Conservation (phyloP, 1,140 invertebrate species). For the Drosophila saltans region DNA sequence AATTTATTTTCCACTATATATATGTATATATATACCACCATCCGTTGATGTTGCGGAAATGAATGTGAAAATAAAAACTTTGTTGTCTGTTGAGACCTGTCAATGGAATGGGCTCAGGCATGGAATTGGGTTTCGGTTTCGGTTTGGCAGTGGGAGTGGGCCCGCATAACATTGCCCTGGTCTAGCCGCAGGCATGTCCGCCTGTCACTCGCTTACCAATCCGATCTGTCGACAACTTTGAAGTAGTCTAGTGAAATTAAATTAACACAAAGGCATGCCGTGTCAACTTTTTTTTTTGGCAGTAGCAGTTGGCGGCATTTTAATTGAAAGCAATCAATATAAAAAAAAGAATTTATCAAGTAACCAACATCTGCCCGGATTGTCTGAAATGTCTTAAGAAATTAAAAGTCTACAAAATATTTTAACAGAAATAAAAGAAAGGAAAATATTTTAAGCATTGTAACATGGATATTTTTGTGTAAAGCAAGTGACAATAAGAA, state of each 20-base stretch:
- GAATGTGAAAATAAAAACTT: constrained; percentile 38
- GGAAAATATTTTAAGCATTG: no score
- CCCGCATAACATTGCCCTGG: constrained; percentile 56
- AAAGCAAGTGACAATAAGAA: no score
- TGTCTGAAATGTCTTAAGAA: no score
- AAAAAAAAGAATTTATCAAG: constrained; percentile 17
- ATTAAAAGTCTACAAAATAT: no score
- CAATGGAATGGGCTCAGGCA: no score
- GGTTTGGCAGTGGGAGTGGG: not conserved
- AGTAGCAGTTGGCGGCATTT: constrained; percentile 65
- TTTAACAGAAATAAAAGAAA: no score
- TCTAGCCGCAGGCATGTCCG: constrained; percentile 45
- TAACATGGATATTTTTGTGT: no score
- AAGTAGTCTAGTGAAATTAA: constrained; percentile 69
- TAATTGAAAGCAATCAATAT: constrained; percentile 80
- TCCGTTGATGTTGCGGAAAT: not conserved
- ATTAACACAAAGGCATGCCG: constrained; percentile 74
- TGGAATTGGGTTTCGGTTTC: no score
- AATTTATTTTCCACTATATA: not conserved
- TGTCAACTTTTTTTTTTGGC: constrained; percentile 61
- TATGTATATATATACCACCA: no score
- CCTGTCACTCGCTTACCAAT: constrained; percentile 25
- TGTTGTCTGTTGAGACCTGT: no score
- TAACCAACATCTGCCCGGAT: not conserved
- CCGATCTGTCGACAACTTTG: constrained; percentile 60